A percentile compares a stretch with the other conserved stretches of the same genome.
phyloP scores from a whole-genome alignment of 2,113 vertebrate genomes.

The Speoplatyrhinus poulsoni region DNA sequence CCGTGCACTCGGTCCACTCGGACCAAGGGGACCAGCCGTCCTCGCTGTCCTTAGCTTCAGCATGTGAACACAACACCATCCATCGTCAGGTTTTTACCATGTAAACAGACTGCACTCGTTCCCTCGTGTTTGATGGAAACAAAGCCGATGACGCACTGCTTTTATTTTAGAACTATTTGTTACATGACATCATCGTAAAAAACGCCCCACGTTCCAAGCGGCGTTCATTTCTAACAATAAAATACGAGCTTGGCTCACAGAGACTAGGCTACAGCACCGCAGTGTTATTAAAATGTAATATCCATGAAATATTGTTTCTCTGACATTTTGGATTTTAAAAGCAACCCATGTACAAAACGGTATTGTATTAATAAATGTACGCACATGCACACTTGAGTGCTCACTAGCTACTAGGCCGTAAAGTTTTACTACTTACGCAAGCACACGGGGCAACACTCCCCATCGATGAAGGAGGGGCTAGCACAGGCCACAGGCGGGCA shows the following conservation, averaged over 20 bases:
- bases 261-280: constrained; percentile 43
- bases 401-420: neutral
- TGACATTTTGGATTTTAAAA: constrained; percentile 29
- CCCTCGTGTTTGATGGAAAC: neutral
- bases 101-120: constrained; percentile 3
- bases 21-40: constrained; percentile 98
- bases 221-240: constrained; percentile 46
- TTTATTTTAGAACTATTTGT: constrained; percentile 37
- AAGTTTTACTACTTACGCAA: constrained; percentile 79
- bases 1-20: constrained; percentile 96
- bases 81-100: too few relatives aligned
- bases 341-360: constrained; percentile 24
- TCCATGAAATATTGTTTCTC: constrained; percentile 42
- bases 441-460: constrained; percentile 92
- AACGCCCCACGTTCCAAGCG: constrained; percentile 43
- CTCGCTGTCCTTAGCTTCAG: constrained; percentile 81
- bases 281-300: constrained; percentile 52
- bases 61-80: neutral
- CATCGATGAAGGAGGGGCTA: constrained; percentile 85
- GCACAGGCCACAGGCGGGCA: constrained; percentile 90
- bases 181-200: constrained; percentile 57
- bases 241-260: constrained; percentile 48
- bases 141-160: constrained; percentile 18
- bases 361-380: neutral
- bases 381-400: neutral